These are phyloP conservation scores for Caenorhabditis afra DNA, from an alignment of 2,888 invertebrate genomes.

Conservation along the genomic window DNA sequence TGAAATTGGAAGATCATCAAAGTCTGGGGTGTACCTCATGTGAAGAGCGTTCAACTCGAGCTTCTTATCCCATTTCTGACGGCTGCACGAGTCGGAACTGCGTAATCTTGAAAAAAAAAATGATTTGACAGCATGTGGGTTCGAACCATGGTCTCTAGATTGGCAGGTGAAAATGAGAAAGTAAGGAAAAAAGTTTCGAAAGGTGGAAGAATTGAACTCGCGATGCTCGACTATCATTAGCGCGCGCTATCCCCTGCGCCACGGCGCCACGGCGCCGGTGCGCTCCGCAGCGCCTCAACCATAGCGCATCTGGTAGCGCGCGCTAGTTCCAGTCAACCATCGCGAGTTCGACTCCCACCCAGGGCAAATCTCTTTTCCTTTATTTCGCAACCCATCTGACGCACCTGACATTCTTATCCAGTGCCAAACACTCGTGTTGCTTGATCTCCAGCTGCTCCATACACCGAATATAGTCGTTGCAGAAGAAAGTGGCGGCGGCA, in stretches of 20 bases:
- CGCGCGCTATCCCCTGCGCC: too few relatives aligned
- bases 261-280: too few relatives aligned
- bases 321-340: too few relatives aligned
- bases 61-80: slow-evolving; percentile 63
- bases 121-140: not conserved
- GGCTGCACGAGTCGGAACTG: slow-evolving; percentile 48
- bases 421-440: slow-evolving; percentile 60
- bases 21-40: slow-evolving; percentile 36
- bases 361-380: not conserved
- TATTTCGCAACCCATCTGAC: not conserved
- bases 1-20: not conserved
- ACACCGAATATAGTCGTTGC: slow-evolving; percentile 63
- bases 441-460: slow-evolving; percentile 66
- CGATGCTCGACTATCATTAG: too few relatives aligned
- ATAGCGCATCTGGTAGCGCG: too few relatives aligned
- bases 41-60: slow-evolving; percentile 64
- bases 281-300: too few relatives aligned
- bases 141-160: too few relatives aligned
- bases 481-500: slow-evolving; percentile 26
- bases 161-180: not conserved
- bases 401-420: slow-evolving; percentile 59
- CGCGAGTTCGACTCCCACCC: too few relatives aligned
- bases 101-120: slow-evolving; percentile 40
- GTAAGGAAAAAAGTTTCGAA: not conserved
- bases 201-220: too few relatives aligned